Evolutionary conservation across 2,113 vertebrate genomes (phyloP), one percentile per base, ranked within the genome.

Genomic region (Terrapene triunguis): DNA sequence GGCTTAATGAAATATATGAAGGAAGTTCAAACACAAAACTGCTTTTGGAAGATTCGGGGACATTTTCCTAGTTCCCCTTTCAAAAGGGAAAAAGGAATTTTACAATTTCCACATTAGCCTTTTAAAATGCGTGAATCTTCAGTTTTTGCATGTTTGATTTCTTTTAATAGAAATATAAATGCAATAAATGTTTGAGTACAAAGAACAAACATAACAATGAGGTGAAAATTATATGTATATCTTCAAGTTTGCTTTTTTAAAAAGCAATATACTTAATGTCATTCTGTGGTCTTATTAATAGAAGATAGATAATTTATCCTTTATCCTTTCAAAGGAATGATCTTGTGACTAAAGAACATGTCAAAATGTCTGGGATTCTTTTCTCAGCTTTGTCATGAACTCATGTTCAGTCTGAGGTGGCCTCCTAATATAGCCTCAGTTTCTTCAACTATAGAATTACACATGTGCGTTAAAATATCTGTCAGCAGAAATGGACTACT

Each of bases 401-500:
- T 91, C 84, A 95, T 90, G 92, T 96, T 86, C 94, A 57, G 53
- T 88, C 44, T 80, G 80, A 59, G n/a, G 69, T 92, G 57, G 50
- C 35, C 88, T 94, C 7, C 14, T 79, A 88, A 9, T 89, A 94
- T 90, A 76, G 42, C 86, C 74, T 91, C 65, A 57, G 35, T 87
- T 74, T n/a, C 72, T 76, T 76, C 38, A 13, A 2, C 22, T 42
- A 44, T 44, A 44, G 72, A 32, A 17, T 32, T 11, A 47, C 13
- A 91, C 50, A 74, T 94, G 38, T 89, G 91, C 82, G 80, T 93
- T 87, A 62, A 84, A 62, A 74, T 93, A 89, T 89, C 65, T 96
- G 87, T 91, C 82, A 51, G 88, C 85, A 85, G 85, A 88, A 92
- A 89, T 74, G 82, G 72, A 86, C 72, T 82, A 10, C 89, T 96